Percentiles rank a stretch among this genome's conserved stretches.
Evolutionary conservation across 2,113 vertebrate species (phyloP).

Genomic region (Ciconia stormi): DNA sequence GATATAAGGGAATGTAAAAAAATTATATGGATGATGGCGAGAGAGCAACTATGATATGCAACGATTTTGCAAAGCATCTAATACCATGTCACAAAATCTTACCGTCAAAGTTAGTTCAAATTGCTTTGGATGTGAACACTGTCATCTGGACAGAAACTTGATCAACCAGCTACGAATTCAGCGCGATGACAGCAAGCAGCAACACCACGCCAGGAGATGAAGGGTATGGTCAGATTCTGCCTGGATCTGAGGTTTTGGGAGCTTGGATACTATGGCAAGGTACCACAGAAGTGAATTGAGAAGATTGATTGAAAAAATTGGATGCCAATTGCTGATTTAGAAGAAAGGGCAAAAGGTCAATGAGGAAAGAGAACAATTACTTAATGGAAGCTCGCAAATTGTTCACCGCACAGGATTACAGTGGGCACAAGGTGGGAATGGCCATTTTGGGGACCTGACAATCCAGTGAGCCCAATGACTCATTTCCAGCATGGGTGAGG

Average conservation of each 20-base stretch:
- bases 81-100: not conserved
- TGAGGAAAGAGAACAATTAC: not conserved
- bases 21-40: not conserved
- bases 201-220: not conserved
- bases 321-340: not conserved
- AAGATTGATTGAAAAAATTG: not conserved
- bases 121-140: not conserved
- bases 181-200: not conserved
- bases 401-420: accelerated
- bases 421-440: not conserved
- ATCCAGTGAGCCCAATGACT: not conserved
- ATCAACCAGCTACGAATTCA: not conserved
- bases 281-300: not conserved
- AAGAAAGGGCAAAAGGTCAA: not conserved
- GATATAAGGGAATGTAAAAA: not conserved
- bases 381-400: accelerated
- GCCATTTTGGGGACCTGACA: not conserved
- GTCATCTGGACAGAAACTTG: not conserved
- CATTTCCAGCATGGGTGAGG: not conserved
- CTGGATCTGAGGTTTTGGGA: not conserved
- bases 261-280: not conserved
- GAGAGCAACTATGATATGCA: not conserved
- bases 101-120: not conserved
- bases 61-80: not conserved
- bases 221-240: not conserved